A percentile compares a stretch with the other conserved stretches of the same genome.
Evolutionary conservation across 2,113 vertebrate species (phyloP).

Genomic region (Sisor rabdophorus): DNA sequence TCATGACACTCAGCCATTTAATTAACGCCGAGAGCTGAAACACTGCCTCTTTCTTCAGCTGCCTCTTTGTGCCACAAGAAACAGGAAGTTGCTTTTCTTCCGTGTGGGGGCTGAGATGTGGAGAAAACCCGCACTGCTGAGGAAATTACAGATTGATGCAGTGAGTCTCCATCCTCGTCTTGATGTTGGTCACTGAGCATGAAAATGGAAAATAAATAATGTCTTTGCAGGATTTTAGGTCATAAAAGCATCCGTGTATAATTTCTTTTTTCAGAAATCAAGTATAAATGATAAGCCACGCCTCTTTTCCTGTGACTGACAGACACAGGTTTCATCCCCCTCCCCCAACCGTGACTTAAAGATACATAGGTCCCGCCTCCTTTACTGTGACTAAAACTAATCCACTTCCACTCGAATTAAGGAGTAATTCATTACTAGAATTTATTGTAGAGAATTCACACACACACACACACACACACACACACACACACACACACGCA

Average conservation of each 20-base stretch:
- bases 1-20: slow-evolving; percentile 53
- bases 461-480: slow-evolving; percentile 28
- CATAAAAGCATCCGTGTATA: neutral
- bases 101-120: neutral
- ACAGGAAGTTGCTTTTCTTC: slow-evolving; percentile 35
- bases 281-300: neutral
- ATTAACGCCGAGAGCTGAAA: slow-evolving; percentile 53
- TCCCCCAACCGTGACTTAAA: too few species aligned
- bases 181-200: neutral
- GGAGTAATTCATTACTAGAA: neutral
- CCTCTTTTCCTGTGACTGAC: neutral
- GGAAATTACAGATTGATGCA: neutral
- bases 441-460: neutral
- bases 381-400: neutral
- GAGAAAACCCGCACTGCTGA: neutral
- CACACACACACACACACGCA: slow-evolving; percentile 26
- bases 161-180: neutral
- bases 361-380: neutral
- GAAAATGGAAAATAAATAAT: neutral
- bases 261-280: neutral
- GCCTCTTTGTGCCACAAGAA: slow-evolving; percentile 8
- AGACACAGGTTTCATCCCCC: neutral
- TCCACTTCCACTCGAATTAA: neutral
- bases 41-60: slow-evolving; percentile 21
- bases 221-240: neutral